These are phyloP conservation scores for Eurosta solidaginis DNA, from an alignment of 1,140 invertebrate species.

Conservation along the genomic window DNA sequence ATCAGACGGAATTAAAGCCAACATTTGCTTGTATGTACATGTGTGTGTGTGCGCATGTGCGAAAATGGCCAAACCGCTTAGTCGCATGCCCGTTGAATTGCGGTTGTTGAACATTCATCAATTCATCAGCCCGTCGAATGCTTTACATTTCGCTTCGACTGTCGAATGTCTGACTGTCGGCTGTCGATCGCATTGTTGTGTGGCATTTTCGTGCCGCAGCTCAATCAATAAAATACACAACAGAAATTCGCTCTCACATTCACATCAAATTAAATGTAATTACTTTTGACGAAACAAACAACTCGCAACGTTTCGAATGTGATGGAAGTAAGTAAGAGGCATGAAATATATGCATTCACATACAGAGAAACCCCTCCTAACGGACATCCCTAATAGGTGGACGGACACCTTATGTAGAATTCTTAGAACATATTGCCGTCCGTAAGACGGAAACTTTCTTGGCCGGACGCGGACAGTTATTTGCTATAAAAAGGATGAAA, in stretches of 20 bases:
- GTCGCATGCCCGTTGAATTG: not conserved
- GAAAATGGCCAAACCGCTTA: not conserved
- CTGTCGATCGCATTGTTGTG: conserved; percentile 27
- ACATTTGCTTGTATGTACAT: not conserved
- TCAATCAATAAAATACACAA: conserved; percentile 34
- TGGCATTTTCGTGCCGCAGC: conserved; percentile 29
- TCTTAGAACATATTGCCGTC: too few species aligned
- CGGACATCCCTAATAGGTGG: too few species aligned
- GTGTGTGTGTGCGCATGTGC: not conserved
- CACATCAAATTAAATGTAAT: conserved; percentile 54
- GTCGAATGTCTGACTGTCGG: not conserved
- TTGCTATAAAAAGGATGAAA: too few species aligned
- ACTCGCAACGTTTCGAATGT: not conserved
- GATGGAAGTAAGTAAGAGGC: not conserved
- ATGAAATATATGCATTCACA: not conserved
- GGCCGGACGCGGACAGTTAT: too few species aligned
- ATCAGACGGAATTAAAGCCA: not conserved
- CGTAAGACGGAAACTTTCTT: too few species aligned
- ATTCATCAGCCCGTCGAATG: not conserved
- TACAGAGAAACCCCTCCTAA: too few species aligned
- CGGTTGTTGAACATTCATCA: conserved; percentile 12
- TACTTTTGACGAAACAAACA: conserved; percentile 39
- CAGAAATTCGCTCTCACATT: conserved; percentile 29
- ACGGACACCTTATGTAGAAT: too few species aligned
- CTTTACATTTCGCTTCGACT: not conserved